phyloP scores from a whole-genome alignment of 2,888 invertebrate species.

The Artemia sp. region DNA sequence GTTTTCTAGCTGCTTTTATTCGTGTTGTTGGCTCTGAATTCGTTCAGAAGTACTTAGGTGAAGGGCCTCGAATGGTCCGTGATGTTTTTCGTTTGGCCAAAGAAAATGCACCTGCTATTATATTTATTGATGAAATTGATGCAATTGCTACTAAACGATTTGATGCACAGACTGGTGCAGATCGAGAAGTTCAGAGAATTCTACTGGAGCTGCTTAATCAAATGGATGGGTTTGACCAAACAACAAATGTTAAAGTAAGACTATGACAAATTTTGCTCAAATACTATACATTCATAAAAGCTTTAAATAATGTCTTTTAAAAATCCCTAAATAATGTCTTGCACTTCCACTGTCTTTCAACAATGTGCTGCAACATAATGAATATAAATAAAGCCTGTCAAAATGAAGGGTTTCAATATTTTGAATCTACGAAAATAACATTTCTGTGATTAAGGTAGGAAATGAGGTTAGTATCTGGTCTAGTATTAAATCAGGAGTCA shows the following conservation, averaged over 20 bases:
- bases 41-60: constrained; percentile 97
- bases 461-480: too few species aligned
- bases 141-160: constrained; percentile 98
- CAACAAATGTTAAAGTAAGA: constrained; percentile 89
- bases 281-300: too few species aligned
- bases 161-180: constrained; percentile 95
- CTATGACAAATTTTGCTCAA: background rate
- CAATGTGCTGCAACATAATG: too few species aligned
- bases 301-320: too few species aligned
- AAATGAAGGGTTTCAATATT: too few species aligned
- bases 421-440: too few species aligned
- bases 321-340: background rate
- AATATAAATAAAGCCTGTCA: too few species aligned
- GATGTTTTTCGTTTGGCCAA: constrained; percentile 94
- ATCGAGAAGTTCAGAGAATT: constrained; percentile 95
- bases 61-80: constrained; percentile 97
- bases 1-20: constrained; percentile 67
- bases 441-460: too few species aligned
- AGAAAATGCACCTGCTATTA: constrained; percentile 99
- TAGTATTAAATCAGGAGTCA: too few species aligned
- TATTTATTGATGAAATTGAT: constrained; percentile 99
- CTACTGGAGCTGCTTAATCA: constrained; percentile 90
- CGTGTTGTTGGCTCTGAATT: constrained; percentile 98
- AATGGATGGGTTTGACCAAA: constrained; percentile 99
- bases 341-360: background rate